A percentile compares a stretch with the other conserved stretches of the same genome.
Conservation (phyloP, 1,140 invertebrate species). For the Zaprionus nigranus region DNA sequence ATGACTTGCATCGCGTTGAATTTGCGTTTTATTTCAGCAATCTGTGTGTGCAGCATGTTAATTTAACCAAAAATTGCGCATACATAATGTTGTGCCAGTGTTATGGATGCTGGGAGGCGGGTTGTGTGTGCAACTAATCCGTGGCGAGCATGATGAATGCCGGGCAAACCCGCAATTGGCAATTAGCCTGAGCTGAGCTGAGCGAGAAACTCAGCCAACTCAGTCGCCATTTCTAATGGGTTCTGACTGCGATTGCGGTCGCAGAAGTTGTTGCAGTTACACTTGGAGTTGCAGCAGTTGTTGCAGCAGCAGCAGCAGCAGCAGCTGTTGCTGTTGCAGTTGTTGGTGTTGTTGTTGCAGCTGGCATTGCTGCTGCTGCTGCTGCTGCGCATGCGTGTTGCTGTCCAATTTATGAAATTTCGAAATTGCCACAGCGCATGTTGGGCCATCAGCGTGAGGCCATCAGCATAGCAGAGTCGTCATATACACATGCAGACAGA, state of each 20-base stretch:
- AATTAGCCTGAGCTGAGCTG: conserved; percentile 37
- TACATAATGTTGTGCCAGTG: conserved; percentile 27
- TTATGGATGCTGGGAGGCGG: neutral
- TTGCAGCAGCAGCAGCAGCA: conserved; percentile 15
- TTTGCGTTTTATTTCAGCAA: neutral
- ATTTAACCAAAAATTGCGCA: conserved; percentile 23
- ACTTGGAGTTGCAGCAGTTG: too few species aligned
- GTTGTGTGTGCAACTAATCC: neutral
- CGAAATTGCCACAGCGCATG: conserved; percentile 56
- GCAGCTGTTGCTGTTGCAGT: conserved; percentile 45
- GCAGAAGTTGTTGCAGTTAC: conserved; percentile 18
- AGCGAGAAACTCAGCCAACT: conserved; percentile 27
- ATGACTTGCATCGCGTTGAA: neutral
- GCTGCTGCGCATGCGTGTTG: conserved; percentile 61
- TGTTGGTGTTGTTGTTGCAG: conserved; percentile 41
- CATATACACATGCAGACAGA: neutral
- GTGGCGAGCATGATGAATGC: conserved; percentile 37
- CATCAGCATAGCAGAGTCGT: conserved; percentile 32
- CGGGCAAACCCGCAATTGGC: conserved; percentile 41
- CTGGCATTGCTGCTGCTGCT: conserved; percentile 11
- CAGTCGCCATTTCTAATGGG: conserved; percentile 45
- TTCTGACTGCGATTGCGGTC: conserved; percentile 46
- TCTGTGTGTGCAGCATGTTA: conserved; percentile 16
- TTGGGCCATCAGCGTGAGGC: conserved; percentile 42
- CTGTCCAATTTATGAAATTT: conserved; percentile 58